phyloP scores from a whole-genome alignment of 1,140 invertebrate genomes.

The Aphelinus atriplicis region DNA sequence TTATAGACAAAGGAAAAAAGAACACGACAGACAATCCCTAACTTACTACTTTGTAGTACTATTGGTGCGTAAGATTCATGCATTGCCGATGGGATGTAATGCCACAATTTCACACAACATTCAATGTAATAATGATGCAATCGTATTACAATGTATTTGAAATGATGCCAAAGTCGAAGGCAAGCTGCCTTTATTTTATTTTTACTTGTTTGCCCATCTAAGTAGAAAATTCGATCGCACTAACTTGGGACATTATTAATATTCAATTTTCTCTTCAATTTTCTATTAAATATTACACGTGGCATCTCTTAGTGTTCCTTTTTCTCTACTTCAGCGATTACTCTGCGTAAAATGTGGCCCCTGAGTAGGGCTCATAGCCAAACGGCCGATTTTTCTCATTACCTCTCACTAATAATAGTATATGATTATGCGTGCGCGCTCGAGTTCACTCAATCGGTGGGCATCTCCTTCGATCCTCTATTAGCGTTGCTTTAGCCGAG shows the following conservation, averaged over 20 bases:
- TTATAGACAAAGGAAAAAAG: conserved; percentile 15
- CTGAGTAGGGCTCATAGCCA: not conserved
- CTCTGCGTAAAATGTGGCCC: conserved; percentile 14
- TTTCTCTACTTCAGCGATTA: conserved; percentile 29
- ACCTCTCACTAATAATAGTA: too few relatives aligned
- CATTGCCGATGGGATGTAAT: conserved; percentile 7
- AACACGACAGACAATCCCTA: conserved; percentile 26
- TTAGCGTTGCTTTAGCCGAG: conserved; percentile 62
- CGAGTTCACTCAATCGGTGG: too few relatives aligned
- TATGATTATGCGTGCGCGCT: too few relatives aligned
- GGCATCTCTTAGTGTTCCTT: not conserved
- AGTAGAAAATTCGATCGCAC: conserved; percentile 47
- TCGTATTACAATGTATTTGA: conserved; percentile 24
- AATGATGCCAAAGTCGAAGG: conserved; percentile 15
- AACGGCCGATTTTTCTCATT: too few relatives aligned
- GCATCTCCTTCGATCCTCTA: not conserved
- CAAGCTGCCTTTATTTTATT: not conserved
- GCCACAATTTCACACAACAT: not conserved
- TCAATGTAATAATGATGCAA: conserved; percentile 14
- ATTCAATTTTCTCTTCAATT: conserved; percentile 20
- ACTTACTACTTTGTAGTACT: conserved; percentile 34
- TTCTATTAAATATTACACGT: conserved; percentile 31
- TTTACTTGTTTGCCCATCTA: conserved; percentile 8
- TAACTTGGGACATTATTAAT: conserved; percentile 56
- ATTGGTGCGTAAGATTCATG: conserved; percentile 35